A percentile compares a stretch with the other conserved stretches of the same genome.
These are phyloP conservation scores for Agrilus biguttatus DNA, from an alignment of 2,888 invertebrate species.

Conservation along the genomic window DNA sequence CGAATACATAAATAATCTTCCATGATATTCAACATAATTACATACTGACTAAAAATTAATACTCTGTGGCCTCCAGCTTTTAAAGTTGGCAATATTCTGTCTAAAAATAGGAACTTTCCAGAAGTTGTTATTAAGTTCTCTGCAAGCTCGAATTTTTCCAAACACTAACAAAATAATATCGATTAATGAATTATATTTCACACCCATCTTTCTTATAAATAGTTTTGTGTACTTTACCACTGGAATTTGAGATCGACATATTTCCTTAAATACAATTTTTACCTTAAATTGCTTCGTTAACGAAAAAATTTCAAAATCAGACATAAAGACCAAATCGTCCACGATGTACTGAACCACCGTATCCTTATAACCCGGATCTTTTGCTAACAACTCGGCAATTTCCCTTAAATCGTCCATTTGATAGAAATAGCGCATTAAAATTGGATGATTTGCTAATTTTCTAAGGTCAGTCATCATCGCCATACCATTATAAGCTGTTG, in stretches of 20 bases:
- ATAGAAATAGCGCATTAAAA: constrained; percentile 65
- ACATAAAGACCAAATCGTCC: constrained; percentile 76
- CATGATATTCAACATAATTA: constrained; percentile 85
- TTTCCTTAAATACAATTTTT: constrained; percentile 12
- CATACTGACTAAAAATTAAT: constrained; percentile 91
- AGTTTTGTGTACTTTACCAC: too few species aligned
- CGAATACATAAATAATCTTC: constrained; percentile 73
- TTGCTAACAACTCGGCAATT: constrained; percentile 57
- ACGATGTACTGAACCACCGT: constrained; percentile 63
- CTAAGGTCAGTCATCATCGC: constrained; percentile 87
- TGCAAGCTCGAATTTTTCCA: constrained; percentile 47
- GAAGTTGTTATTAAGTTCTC: constrained; percentile 61
- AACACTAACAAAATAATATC: constrained; percentile 33
- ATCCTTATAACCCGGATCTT: constrained; percentile 56
- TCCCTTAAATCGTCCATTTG: constrained; percentile 43
- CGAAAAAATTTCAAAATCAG: constrained; percentile 84
- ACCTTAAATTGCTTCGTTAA: constrained; percentile 55
- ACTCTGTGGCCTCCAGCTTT: constrained; percentile 67
- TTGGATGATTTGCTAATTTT: constrained; percentile 87
- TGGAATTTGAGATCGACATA: not conserved
- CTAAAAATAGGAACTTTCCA: constrained; percentile 75
- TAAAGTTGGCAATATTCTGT: constrained; percentile 58
- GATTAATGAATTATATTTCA: not conserved
- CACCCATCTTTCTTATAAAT: too few species aligned
- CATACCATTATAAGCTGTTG: constrained; percentile 48